A percentile compares a stretch with the other conserved stretches of the same genome.
phyloP scores from a whole-genome alignment of 2,113 vertebrate species.

The Argyrosomus japonicus region DNA sequence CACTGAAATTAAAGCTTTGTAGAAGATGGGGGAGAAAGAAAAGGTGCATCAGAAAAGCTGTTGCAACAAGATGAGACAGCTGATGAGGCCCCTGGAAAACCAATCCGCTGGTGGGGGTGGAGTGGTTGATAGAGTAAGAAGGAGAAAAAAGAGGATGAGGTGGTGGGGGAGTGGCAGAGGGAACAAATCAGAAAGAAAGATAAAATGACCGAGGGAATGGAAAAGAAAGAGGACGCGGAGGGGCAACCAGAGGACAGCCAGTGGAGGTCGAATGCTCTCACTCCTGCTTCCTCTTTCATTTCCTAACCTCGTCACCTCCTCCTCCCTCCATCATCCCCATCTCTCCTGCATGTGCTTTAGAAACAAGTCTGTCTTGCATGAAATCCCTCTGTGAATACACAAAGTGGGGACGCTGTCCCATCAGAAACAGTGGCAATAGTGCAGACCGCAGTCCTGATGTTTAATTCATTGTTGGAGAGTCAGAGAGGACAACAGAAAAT shows the following conservation, averaged over 20 bases:
- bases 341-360: conserved; percentile 16
- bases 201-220: not conserved
- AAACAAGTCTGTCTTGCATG: conserved; percentile 27
- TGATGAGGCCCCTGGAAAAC: conserved; percentile 39
- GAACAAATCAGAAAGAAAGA: conserved; percentile 1
- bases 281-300: conserved; percentile 34
- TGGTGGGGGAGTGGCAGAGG: not conserved
- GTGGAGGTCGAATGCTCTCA: conserved; percentile 13
- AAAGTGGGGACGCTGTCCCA: conserved; percentile 39
- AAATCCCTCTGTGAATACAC: conserved; percentile 38
- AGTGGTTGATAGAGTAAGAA: not conserved
- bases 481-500: conserved; percentile 67
- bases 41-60: conserved; percentile 20
- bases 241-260: conserved; percentile 38
- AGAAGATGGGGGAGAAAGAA: not conserved
- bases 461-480: conserved; percentile 63
- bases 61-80: conserved; percentile 26
- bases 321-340: conserved; percentile 16
- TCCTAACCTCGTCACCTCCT: conserved; percentile 32
- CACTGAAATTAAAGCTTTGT: conserved; percentile 20
- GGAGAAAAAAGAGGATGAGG: not conserved
- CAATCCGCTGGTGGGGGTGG: conserved; percentile 20
- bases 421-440: conserved; percentile 34
- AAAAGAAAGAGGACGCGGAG: conserved; percentile 1
- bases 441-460: conserved; percentile 52